phyloP scores from a whole-genome alignment of 2,797 vertebrate genomes.

The Phoxinus dragarum region DNA sequence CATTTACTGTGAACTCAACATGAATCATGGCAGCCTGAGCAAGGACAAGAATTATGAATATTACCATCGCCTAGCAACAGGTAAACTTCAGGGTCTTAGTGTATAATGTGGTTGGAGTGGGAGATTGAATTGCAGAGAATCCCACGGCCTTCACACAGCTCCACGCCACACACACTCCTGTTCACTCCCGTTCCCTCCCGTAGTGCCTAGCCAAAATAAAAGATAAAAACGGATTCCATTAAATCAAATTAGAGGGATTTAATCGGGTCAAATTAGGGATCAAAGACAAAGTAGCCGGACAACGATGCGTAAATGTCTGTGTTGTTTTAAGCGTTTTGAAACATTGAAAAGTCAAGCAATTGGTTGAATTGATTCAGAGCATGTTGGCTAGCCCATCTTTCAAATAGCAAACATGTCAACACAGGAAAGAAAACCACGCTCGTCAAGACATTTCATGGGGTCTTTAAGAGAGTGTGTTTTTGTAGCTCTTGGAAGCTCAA shows the following conservation, averaged over 20 bases:
- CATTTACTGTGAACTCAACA: conserved; percentile 65
- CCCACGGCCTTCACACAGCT: conserved; percentile 38
- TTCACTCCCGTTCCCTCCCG: neutral
- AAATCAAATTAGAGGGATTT: conserved; percentile 18
- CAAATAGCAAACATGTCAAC: neutral
- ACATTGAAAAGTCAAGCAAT: neutral
- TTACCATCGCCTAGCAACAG: conserved; percentile 70
- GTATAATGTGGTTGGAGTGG: conserved; percentile 72
- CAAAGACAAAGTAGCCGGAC: neutral
- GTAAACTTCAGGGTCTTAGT: conserved; percentile 70
- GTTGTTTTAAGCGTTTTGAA: neutral
- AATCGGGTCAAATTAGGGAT: neutral
- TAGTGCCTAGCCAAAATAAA: neutral
- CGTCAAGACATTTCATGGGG: neutral
- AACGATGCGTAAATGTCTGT: neutral
- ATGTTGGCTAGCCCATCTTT: neutral
- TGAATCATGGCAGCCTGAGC: conserved; percentile 73
- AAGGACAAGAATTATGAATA: conserved; percentile 67
- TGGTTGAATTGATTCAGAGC: neutral
- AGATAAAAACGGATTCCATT: conserved; percentile 2
- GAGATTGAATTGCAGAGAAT: conserved; percentile 63
- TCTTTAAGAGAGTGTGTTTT: conserved; percentile 39
- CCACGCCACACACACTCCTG: conserved; percentile 6
- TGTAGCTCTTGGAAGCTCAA: conserved; percentile 36
- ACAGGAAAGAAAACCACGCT: neutral